These are phyloP conservation scores for Potamarius usumacintae DNA, from an alignment of 2,113 vertebrate species.

Conservation along the genomic window DNA sequence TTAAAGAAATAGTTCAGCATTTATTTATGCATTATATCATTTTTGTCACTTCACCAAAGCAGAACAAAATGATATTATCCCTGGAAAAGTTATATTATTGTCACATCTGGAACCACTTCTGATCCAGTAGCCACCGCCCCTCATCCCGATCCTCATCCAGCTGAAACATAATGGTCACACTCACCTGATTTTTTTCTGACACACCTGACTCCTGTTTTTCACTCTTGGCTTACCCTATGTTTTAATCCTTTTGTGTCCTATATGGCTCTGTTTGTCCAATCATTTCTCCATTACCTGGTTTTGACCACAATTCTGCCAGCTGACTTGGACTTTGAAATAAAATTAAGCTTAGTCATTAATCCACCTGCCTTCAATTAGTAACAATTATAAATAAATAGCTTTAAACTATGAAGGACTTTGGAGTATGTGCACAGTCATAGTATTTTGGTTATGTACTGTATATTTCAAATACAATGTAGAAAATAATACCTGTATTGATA, in stretches of 20 bases:
- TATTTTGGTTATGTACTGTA: not conserved
- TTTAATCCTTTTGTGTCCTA: not conserved
- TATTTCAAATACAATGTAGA: not conserved
- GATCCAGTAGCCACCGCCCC: not conserved
- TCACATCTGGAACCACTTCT: not conserved
- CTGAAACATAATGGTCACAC: not conserved
- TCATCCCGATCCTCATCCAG: not conserved
- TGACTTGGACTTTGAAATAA: not conserved
- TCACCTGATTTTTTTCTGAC: not conserved
- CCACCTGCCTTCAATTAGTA: not conserved
- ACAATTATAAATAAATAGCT: not conserved
- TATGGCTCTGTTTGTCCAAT: not conserved
- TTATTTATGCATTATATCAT: not conserved
- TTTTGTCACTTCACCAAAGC: not conserved
- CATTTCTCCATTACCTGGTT: not conserved
- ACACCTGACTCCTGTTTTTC: not conserved
- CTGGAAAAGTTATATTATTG: not conserved
- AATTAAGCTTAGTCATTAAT: not conserved
- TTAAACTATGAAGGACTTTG: not conserved
- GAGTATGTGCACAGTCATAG: too few species aligned
- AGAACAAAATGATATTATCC: not conserved
- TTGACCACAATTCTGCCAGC: not conserved
- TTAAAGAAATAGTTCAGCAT: slow-evolving; percentile 39
- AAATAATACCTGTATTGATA: not conserved
- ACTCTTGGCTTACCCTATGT: not conserved